Conservation (phyloP, 2,888 invertebrate species). For the Spatulosminthurus flaviceps region DNA sequence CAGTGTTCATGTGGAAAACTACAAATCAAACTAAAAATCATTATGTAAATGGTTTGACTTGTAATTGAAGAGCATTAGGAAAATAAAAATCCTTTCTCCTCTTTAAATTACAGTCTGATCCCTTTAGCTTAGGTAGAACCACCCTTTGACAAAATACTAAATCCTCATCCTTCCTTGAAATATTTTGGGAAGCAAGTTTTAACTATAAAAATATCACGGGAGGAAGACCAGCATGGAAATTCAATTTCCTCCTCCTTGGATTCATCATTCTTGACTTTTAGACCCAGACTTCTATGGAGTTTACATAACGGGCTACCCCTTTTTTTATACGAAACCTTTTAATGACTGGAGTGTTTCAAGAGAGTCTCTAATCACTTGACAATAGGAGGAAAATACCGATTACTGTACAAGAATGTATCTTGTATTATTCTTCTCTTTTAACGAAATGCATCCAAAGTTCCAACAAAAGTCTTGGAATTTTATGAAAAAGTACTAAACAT, state of each 20-base stretch:
- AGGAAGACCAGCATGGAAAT: conserved; percentile 36
- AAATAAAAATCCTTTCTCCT: conserved; percentile 41
- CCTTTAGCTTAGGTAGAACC: neutral
- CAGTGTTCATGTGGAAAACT: conserved; percentile 47
- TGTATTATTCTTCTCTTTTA: too few relatives aligned
- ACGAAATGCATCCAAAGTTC: too few relatives aligned
- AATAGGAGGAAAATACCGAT: neutral
- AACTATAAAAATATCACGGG: neutral
- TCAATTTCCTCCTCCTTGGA: conserved; percentile 30
- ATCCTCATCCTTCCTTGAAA: too few relatives aligned
- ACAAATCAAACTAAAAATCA: conserved; percentile 50
- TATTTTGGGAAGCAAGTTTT: neutral
- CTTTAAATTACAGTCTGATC: conserved; percentile 24
- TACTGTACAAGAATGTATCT: too few relatives aligned
- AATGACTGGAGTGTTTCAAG: neutral
- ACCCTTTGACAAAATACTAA: conserved; percentile 11
- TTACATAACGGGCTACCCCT: conserved; percentile 1
- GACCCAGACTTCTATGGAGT: neutral
- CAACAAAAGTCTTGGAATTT: too few relatives aligned
- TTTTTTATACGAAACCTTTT: conserved; percentile 1
- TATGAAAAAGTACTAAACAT: too few relatives aligned
- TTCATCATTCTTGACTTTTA: conserved; percentile 20
- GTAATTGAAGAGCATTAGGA: conserved; percentile 47
- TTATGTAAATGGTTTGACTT: conserved; percentile 46
- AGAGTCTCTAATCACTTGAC: neutral